A percentile compares a stretch with the other conserved stretches of the same genome.
Evolutionary conservation across 2,888 invertebrate species (phyloP).

Genomic region (Tricholauxania praeusta): DNA sequence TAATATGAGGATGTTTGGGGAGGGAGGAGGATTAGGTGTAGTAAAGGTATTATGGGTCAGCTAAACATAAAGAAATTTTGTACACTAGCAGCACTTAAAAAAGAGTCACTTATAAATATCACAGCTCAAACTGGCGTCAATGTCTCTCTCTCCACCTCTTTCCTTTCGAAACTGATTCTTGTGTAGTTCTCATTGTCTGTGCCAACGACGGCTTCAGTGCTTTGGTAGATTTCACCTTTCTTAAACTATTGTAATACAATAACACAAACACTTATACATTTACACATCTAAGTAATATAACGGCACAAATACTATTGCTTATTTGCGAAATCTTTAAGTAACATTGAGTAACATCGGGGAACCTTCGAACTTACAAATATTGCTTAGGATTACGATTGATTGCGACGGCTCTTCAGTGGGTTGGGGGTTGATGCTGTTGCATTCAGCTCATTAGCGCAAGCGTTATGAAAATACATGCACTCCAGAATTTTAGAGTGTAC

Average conservation of each 20-base stretch:
- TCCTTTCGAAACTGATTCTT: not conserved
- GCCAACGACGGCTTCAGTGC: conserved; percentile 44
- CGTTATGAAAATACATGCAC: not conserved
- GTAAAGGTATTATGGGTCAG: not conserved
- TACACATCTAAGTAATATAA: conserved; percentile 25
- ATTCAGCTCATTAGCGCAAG: conserved; percentile 14
- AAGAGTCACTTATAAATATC: conserved; percentile 50
- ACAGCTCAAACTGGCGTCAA: conserved; percentile 50
- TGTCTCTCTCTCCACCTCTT: conserved; percentile 40
- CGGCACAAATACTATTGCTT: conserved; percentile 33
- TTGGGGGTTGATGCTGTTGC: not conserved
- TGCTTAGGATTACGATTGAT: conserved; percentile 14
- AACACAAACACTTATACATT: conserved; percentile 21
- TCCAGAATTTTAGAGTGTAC: not conserved
- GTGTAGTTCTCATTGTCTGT: not conserved
- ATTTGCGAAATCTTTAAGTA: conserved; percentile 21
- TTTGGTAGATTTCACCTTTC: conserved; percentile 45
- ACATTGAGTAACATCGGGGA: conserved; percentile 18
- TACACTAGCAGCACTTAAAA: conserved; percentile 48
- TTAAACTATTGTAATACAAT: conserved; percentile 13
- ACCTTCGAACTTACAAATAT: conserved; percentile 23
- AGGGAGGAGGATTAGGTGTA: not conserved
- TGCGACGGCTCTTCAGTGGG: not conserved
- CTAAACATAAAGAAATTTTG: conserved; percentile 32
- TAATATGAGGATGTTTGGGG: not conserved